These are phyloP conservation scores for Parelbella ahira DNA, from an alignment of 2,888 invertebrate species.

Conservation along the genomic window DNA sequence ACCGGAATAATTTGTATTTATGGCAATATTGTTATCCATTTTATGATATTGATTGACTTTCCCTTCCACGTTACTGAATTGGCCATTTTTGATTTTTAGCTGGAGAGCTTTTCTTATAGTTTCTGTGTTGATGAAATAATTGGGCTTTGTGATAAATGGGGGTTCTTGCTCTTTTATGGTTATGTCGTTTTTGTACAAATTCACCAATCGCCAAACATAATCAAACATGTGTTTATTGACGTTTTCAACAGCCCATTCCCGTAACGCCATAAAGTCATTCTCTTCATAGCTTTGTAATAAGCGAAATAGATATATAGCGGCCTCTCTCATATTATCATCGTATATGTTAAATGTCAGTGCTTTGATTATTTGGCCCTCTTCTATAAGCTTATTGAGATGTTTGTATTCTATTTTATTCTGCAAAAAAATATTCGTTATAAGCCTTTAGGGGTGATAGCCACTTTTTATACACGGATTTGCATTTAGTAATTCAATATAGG, in stretches of 20 bases:
- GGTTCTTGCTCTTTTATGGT: conserved; percentile 46
- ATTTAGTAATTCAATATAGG: no score
- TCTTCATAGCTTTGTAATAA: conserved; percentile 57
- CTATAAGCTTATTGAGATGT: conserved; percentile 41
- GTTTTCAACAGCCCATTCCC: conserved; percentile 56
- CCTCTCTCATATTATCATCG: conserved; percentile 67
- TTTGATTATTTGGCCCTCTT: conserved; percentile 48
- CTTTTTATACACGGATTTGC: no score
- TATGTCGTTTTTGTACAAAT: conserved; percentile 53
- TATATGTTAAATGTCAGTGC: conserved; percentile 71
- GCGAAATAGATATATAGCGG: conserved; percentile 65
- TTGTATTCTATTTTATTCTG: conserved; percentile 49
- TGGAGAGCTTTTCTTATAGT: conserved; percentile 58
- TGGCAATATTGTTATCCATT: conserved; percentile 40
- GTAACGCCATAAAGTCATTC: conserved; percentile 51
- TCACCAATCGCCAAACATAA: conserved; percentile 65
- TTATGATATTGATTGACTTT: conserved; percentile 45
- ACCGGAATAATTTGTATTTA: conserved; percentile 67
- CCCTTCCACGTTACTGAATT: conserved; percentile 39
- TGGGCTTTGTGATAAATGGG: conserved; percentile 70
- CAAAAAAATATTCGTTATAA: no score
- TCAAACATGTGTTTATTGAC: conserved; percentile 73
- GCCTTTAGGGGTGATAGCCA: no score
- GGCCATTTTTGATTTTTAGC: conserved; percentile 43
- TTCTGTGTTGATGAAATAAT: conserved; percentile 62